Evolutionary conservation across 1,140 invertebrate genomes (phyloP).

Genomic region (Drosophila albomicans): DNA sequence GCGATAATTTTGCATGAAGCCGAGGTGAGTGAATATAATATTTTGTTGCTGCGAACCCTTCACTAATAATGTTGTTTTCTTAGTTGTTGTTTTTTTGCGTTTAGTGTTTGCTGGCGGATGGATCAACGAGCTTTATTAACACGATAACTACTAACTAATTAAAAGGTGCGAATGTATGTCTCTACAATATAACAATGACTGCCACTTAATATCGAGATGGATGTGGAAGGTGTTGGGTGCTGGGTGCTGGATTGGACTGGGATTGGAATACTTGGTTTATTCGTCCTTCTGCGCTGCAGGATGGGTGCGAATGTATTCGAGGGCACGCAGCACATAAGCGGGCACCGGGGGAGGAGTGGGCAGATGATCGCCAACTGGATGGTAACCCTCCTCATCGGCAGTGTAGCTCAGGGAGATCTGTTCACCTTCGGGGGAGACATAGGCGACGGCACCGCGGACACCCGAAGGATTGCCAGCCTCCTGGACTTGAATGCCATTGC

Average conservation of each 20-base stretch:
- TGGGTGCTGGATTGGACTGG: slow-evolving; percentile 28
- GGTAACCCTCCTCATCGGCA: slow-evolving; percentile 88
- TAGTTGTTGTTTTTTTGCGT: background rate
- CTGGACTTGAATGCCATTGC: slow-evolving; percentile 80
- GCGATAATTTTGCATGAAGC: background rate
- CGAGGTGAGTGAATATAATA: background rate
- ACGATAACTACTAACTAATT: slow-evolving; percentile 68
- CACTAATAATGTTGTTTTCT: background rate
- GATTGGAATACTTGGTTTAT: slow-evolving; percentile 28
- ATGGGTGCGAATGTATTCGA: slow-evolving; percentile 86
- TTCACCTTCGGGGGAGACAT: slow-evolving; percentile 85
- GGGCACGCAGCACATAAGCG: slow-evolving; percentile 75
- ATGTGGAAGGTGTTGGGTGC: background rate
- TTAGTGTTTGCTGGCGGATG: slow-evolving; percentile 23
- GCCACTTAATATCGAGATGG: slow-evolving; percentile 27
- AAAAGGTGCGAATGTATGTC: slow-evolving; percentile 58
- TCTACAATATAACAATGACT: slow-evolving; percentile 77
- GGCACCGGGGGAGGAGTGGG: slow-evolving; percentile 86
- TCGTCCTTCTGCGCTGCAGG: slow-evolving; percentile 79
- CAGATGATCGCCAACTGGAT: slow-evolving; percentile 86
- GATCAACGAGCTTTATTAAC: slow-evolving; percentile 67
- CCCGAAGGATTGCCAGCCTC: slow-evolving; percentile 76
- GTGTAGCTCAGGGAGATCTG: slow-evolving; percentile 86
- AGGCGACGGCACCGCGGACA: slow-evolving; percentile 69
- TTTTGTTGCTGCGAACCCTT: background rate